Conservation (phyloP, 2,888 invertebrate species). For the Melinaea marsaeus region DNA sequence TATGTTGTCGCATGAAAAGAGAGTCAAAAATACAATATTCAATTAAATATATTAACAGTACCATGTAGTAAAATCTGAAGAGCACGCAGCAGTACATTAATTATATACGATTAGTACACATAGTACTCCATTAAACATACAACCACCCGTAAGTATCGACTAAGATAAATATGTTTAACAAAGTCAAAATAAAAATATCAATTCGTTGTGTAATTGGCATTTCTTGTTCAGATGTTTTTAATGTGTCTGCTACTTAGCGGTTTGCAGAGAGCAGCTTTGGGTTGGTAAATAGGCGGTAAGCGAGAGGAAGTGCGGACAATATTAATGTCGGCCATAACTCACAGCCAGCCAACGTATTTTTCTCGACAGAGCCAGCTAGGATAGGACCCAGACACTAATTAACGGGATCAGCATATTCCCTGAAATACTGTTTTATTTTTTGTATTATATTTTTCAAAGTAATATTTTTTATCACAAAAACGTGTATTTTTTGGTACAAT, state of each 20-base stretch:
- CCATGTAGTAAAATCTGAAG: no score
- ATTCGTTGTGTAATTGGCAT: conserved; percentile 23
- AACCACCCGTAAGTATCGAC: no score
- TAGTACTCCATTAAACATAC: no score
- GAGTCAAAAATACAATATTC: no score
- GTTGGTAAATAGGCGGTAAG: conserved; percentile 60
- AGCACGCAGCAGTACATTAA: no score
- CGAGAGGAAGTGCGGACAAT: conserved; percentile 66
- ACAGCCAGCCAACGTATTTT: conserved; percentile 63
- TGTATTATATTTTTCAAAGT: background rate
- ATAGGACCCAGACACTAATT: conserved; percentile 70
- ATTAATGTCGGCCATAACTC: conserved; percentile 72
- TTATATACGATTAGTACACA: no score
- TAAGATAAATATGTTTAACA: background rate
- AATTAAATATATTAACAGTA: no score
- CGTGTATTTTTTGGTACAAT: no score
- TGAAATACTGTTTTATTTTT: conserved; percentile 34
- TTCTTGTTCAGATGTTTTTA: conserved; percentile 32
- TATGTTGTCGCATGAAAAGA: no score
- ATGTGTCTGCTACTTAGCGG: conserved; percentile 28
- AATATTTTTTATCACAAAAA: background rate
- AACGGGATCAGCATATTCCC: conserved; percentile 73
- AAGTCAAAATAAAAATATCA: conserved; percentile 7
- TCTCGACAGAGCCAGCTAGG: conserved; percentile 60
- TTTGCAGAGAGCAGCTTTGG: conserved; percentile 41